phyloP scores from a whole-genome alignment of 2,888 invertebrate species.

The Metalampra italica region DNA sequence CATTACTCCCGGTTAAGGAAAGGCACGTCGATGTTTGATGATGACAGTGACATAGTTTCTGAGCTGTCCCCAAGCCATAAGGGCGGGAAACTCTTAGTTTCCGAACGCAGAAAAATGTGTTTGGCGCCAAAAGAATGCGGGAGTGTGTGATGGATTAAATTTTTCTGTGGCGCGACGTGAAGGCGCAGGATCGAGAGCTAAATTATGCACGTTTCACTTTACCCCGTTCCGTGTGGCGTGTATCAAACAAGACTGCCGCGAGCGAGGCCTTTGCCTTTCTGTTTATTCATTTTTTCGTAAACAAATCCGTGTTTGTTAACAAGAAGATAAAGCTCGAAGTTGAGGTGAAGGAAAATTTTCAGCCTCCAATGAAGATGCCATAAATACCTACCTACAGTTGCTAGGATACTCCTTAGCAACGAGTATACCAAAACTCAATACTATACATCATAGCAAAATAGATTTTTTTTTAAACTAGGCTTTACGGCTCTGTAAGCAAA shows the following conservation, averaged over 20 bases:
- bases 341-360: no score
- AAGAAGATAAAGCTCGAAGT: no score
- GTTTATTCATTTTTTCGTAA: not conserved
- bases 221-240: not conserved
- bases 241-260: not conserved
- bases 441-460: no score
- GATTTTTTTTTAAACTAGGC: no score
- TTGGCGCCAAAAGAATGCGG: conserved; percentile 26
- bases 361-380: no score
- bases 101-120: conserved; percentile 23
- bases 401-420: no score
- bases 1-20: no score
- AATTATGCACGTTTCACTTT: conserved; percentile 45
- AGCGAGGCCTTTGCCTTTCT: not conserved
- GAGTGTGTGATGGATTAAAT: conserved; percentile 66
- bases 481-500: no score
- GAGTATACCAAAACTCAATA: no score
- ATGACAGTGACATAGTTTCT: not conserved
- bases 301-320: no score
- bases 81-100: conserved; percentile 21
- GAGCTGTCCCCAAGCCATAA: conserved; percentile 3
- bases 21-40: no score
- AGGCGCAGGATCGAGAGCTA: conserved; percentile 48
- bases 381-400: no score
- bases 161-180: conserved; percentile 62